Evolutionary conservation across 92 coral and sea anemone species (phyloP).

Genomic region (Paragorgia papillata): DNA sequence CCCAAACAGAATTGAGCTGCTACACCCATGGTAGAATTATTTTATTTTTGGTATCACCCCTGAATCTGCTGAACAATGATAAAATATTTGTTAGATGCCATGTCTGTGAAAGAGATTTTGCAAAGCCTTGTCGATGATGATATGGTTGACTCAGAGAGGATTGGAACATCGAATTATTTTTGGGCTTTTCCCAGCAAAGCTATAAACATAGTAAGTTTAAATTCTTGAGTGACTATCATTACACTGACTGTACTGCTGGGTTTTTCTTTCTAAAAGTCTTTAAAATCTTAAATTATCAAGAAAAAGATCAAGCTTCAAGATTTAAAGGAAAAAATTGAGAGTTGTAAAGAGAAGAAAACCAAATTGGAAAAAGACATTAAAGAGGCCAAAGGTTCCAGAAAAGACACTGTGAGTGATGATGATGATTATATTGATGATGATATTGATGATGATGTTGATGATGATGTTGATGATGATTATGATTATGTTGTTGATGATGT

Average conservation of each 20-base stretch:
- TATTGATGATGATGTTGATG: too few relatives aligned
- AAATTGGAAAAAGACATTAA: slow-evolving; percentile 64
- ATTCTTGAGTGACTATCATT: background rate
- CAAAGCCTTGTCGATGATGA: slow-evolving; percentile 95
- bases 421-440: too few relatives aligned
- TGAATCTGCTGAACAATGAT: too few relatives aligned
- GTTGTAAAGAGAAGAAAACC: slow-evolving; percentile 70
- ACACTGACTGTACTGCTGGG: background rate
- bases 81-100: slow-evolving; percentile 67
- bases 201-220: slow-evolving; percentile 74
- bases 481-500: too few relatives aligned
- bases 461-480: too few relatives aligned
- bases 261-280: background rate
- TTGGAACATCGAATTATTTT: slow-evolving; percentile 94
- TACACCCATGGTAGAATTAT: too few relatives aligned
- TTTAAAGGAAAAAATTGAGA: slow-evolving; percentile 63
- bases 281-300: slow-evolving; percentile 41
- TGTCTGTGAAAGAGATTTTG: slow-evolving; percentile 95
- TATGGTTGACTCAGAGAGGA: slow-evolving; percentile 94
- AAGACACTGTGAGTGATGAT: slow-evolving; percentile 79
- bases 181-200: slow-evolving; percentile 99
- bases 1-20: too few relatives aligned
- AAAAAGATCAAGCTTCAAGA: slow-evolving; percentile 78
- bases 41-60: too few relatives aligned
- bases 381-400: slow-evolving; percentile 72